A percentile compares a stretch with the other conserved stretches of the same genome.
phyloP scores from a whole-genome alignment of 2,113 vertebrate species.

The Connochaetes taurinus region DNA sequence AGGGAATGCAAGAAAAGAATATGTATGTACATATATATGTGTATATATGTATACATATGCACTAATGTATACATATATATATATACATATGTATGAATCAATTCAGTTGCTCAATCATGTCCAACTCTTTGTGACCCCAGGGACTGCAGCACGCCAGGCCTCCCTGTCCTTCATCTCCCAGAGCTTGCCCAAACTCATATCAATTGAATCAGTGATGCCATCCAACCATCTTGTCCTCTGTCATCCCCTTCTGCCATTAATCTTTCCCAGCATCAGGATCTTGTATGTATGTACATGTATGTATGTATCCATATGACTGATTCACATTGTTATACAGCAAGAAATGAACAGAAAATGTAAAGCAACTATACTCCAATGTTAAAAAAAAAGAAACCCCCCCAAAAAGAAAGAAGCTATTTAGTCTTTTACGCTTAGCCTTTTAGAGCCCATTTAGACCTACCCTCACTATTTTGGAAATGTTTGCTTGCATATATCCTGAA shows the following conservation, averaged over 20 bases:
- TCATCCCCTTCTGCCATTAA: background rate
- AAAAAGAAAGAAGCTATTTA: background rate
- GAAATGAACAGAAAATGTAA: background rate
- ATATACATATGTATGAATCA: background rate
- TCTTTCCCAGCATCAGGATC: background rate
- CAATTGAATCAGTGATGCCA: background rate
- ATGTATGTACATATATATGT: background rate
- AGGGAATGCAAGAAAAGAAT: background rate
- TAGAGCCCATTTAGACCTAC: background rate
- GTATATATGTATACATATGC: background rate
- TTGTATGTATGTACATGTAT: background rate
- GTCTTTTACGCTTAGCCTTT: background rate
- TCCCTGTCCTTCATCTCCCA: background rate
- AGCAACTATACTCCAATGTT: background rate
- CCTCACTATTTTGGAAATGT: background rate
- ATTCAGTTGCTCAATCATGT: background rate
- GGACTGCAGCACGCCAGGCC: background rate
- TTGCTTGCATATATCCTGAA: background rate
- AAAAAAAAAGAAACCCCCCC: background rate
- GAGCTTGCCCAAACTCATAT: background rate
- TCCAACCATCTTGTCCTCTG: background rate
- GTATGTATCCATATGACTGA: background rate
- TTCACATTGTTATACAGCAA: background rate
- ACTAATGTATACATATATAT: background rate
- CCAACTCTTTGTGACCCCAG: background rate